Conservation (phyloP, 2,888 invertebrate genomes). For the Adineta ricciae region DNA sequence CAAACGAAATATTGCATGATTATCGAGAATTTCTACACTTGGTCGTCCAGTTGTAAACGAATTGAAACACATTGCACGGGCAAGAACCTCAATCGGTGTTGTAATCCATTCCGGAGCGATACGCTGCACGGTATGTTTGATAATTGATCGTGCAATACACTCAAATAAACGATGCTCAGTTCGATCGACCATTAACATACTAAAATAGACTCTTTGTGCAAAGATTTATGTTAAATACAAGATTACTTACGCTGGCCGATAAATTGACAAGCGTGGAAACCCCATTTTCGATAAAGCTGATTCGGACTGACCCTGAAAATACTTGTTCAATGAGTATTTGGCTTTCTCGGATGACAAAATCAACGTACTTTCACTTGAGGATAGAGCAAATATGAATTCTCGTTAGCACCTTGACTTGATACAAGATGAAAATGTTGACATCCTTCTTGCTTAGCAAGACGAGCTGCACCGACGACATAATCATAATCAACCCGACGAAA, state of each 20-base stretch:
- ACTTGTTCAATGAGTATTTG: no score
- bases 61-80: conserved; percentile 44
- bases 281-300: conserved; percentile 44
- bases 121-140: conserved; percentile 40
- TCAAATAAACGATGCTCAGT: conserved; percentile 43
- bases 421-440: conserved; percentile 52
- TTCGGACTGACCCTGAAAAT: conserved; percentile 46
- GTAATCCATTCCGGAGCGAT: conserved; percentile 44
- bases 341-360: no score
- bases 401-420: conserved; percentile 52
- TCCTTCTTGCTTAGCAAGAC: conserved; percentile 48
- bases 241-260: conserved; percentile 45
- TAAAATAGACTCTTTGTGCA: conserved; percentile 35
- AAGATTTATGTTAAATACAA: neutral
- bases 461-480: conserved; percentile 52
- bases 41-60: conserved; percentile 37
- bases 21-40: conserved; percentile 41
- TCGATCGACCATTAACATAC: conserved; percentile 44
- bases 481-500: conserved; percentile 54
- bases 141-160: conserved; percentile 34
- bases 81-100: conserved; percentile 42
- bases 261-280: conserved; percentile 45
- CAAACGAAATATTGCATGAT: conserved; percentile 43
- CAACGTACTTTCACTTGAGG: conserved; percentile 50
- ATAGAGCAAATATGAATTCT: conserved; percentile 51